Percentiles rank a stretch among this genome's conserved stretches.
phyloP scores from a whole-genome alignment of 1,140 invertebrate genomes.

The Anadara kagoshimensis region DNA sequence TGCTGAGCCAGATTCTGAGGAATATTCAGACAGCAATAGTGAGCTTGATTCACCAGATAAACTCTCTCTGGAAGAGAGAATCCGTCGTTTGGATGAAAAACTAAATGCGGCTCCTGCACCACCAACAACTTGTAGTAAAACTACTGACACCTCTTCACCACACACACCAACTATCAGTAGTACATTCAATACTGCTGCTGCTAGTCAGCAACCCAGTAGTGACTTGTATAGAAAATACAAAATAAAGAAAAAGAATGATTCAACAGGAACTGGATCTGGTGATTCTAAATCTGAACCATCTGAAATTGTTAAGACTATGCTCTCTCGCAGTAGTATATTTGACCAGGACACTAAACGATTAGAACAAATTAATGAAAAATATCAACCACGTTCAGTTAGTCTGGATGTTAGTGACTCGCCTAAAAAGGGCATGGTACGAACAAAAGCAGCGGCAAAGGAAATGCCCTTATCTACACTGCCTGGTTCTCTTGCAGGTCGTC shows the following conservation, averaged over 20 bases:
- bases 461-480: constrained; percentile 59
- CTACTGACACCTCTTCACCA: constrained; percentile 14
- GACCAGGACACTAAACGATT: constrained; percentile 95
- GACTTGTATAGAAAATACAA: constrained; percentile 73
- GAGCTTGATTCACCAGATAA: constrained; percentile 43
- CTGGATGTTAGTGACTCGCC: constrained; percentile 34
- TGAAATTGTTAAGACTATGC: constrained; percentile 92
- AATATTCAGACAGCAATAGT: constrained; percentile 55
- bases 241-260: constrained; percentile 72
- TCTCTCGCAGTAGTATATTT: constrained; percentile 94
- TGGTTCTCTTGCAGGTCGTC: constrained; percentile 45
- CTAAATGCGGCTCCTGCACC: constrained; percentile 52
- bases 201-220: constrained; percentile 18
- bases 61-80: constrained; percentile 86
- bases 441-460: constrained; percentile 72
- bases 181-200: neutral
- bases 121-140: constrained; percentile 32
- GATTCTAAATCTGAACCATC: constrained; percentile 80
- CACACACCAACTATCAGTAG: constrained; percentile 2
- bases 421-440: constrained; percentile 56
- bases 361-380: constrained; percentile 90
- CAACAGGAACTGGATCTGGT: constrained; percentile 52
- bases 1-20: constrained; percentile 36
- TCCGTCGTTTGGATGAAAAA: constrained; percentile 91
- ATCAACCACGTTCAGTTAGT: constrained; percentile 78